These are phyloP conservation scores for Propithecus coquereli DNA, from an alignment of 2,113 vertebrate species.

Conservation along the genomic window DNA sequence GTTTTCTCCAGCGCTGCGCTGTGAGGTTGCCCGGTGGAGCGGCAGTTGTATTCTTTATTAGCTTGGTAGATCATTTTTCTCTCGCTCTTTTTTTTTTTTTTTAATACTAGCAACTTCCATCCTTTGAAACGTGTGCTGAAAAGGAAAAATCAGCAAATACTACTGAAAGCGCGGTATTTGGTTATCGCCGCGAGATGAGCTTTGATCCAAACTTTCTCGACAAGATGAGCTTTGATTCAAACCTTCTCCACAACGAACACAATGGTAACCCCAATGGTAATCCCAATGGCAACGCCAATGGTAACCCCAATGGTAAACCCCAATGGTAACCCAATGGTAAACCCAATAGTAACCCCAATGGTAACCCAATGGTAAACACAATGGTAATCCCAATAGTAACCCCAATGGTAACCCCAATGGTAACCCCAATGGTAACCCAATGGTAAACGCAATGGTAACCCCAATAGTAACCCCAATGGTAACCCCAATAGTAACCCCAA, in stretches of 20 bases:
- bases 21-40: conserved; percentile 90
- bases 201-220: conserved; percentile 99
- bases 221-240: too few relatives aligned
- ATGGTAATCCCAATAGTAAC: too few relatives aligned
- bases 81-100: conserved; percentile 80
- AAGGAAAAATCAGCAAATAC: conserved; percentile 85
- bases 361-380: too few relatives aligned
- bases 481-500: too few relatives aligned
- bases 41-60: conserved; percentile 96
- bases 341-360: too few relatives aligned
- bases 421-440: too few relatives aligned
- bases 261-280: conserved; percentile 97
- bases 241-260: conserved; percentile 98
- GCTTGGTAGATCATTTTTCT: conserved; percentile 86
- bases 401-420: too few relatives aligned
- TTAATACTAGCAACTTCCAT: conserved; percentile 84
- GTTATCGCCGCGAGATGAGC: conserved; percentile 96
- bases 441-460: too few relatives aligned
- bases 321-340: too few relatives aligned
- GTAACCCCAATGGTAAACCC: too few relatives aligned
- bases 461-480: too few relatives aligned
- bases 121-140: conserved; percentile 86
- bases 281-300: too few relatives aligned
- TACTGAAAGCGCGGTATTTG: conserved; percentile 92
- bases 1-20: conserved; percentile 95